These are phyloP conservation scores for Boloria euphrosyne DNA, from an alignment of 2,888 invertebrate species.

Conservation along the genomic window DNA sequence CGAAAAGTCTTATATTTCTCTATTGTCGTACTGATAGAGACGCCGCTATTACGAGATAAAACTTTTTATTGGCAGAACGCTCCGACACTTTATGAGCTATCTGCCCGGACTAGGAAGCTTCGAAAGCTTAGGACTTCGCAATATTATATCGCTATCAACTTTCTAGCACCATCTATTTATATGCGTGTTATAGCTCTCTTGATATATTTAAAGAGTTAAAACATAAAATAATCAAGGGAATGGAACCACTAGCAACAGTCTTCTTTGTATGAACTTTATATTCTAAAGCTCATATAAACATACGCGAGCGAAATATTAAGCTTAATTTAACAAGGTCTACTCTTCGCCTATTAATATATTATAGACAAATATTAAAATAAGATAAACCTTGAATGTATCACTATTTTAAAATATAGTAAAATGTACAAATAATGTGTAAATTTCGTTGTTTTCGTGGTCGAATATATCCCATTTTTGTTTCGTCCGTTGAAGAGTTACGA, in stretches of 20 bases:
- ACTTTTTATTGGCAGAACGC: conserved; percentile 45
- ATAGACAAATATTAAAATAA: too few relatives aligned
- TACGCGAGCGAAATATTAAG: too few relatives aligned
- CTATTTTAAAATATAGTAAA: too few relatives aligned
- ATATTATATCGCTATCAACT: neutral
- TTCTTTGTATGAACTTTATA: too few relatives aligned
- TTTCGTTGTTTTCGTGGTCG: conserved; percentile 13
- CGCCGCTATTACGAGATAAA: conserved; percentile 40
- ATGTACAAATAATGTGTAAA: too few relatives aligned
- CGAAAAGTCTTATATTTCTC: conserved; percentile 28
- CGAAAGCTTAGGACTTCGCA: conserved; percentile 20
- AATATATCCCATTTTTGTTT: conserved; percentile 40
- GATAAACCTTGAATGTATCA: too few relatives aligned
- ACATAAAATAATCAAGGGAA: too few relatives aligned
- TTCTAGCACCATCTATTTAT: neutral
- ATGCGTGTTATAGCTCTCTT: neutral
- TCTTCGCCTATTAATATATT: too few relatives aligned
- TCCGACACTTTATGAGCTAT: conserved; percentile 45
- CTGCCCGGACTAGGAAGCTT: conserved; percentile 25
- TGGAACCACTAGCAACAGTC: too few relatives aligned
- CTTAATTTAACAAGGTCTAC: too few relatives aligned
- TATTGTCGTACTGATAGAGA: conserved; percentile 36
- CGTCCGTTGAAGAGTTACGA: conserved; percentile 42
- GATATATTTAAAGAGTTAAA: too few relatives aligned
- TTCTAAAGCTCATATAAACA: too few relatives aligned